phyloP scores from a whole-genome alignment of 37 sponge, comb jelly and placozoan species.

The Mnemiopsis leidyi region DNA sequence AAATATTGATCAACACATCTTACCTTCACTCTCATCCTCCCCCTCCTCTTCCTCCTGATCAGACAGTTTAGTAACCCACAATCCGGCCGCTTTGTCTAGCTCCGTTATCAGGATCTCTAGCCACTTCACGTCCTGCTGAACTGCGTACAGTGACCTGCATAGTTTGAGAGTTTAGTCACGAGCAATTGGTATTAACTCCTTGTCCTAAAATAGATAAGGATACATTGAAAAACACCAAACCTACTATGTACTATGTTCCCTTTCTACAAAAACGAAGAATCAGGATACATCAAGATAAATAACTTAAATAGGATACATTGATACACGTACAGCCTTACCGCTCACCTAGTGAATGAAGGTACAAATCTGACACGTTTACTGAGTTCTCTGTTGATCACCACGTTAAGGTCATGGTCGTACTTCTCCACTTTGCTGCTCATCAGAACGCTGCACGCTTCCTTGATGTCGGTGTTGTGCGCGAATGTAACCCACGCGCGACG shows the following conservation, averaged over 20 bases:
- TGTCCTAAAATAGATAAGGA: no score
- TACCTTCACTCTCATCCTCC: constrained; percentile 45
- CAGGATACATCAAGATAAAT: no score
- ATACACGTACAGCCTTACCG: no score
- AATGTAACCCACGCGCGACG: constrained; percentile 92
- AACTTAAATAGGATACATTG: no score
- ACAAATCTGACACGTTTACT: constrained; percentile 77
- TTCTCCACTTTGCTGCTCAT: constrained; percentile 70
- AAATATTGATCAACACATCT: no score
- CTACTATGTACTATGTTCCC: no score
- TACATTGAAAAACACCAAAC: no score
- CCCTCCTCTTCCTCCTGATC: constrained; percentile 9
- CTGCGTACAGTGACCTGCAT: constrained; percentile 64
- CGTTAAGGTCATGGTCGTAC: constrained; percentile 71
- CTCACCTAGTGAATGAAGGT: constrained; percentile 26
- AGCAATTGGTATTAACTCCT: no score
- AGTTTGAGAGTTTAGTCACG: no score
- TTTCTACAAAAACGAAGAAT: no score
- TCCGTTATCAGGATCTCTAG: constrained; percentile 69
- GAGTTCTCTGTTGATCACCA: constrained; percentile 84
- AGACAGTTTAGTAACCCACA: constrained; percentile 70
- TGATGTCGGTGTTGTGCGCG: constrained; percentile 74
- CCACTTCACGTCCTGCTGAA: constrained; percentile 72
- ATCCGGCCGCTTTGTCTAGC: constrained; percentile 71
- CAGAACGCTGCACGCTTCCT: constrained; percentile 71